These are phyloP conservation scores for Acropora yongei DNA, from an alignment of 64 coral and sea anemone genomes.

Conservation along the genomic window DNA sequence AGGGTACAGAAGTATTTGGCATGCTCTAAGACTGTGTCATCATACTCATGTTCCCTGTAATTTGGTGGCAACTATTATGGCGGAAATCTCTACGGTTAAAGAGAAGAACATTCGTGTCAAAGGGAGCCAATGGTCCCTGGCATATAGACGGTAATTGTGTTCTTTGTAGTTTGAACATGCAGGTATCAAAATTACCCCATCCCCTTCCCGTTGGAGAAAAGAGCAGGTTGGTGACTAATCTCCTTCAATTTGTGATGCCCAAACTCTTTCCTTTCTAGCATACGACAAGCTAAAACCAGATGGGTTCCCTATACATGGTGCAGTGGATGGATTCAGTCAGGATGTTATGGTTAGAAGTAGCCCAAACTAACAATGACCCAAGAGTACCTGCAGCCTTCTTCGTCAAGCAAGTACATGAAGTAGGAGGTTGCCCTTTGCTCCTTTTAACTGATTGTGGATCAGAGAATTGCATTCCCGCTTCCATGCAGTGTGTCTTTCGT, in stretches of 20 bases:
- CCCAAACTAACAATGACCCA: too few species aligned
- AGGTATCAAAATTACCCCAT: not conserved
- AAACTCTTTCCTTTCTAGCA: too few species aligned
- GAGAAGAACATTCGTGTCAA: not conserved
- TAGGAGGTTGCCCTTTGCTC: not conserved
- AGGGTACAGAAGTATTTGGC: constrained; percentile 58
- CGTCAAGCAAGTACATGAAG: not conserved
- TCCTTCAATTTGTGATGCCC: too few species aligned
- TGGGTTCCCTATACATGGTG: too few species aligned
- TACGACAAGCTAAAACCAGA: too few species aligned
- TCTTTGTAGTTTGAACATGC: not conserved
- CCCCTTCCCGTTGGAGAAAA: too few species aligned
- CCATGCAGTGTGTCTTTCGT: constrained; percentile 4
- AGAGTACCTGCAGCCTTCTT: too few species aligned
- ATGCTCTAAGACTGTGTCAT: constrained; percentile 41
- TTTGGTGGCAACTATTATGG: not conserved
- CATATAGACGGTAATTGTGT: not conserved
- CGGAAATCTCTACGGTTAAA: not conserved
- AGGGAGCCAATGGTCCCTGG: not conserved
- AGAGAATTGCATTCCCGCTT: not conserved
- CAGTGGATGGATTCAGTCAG: too few species aligned
- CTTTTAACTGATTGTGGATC: not conserved
- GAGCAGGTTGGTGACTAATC: too few species aligned
- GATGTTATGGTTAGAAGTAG: too few species aligned
- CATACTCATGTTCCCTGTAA: constrained; percentile 36